Evolutionary conservation across 2,113 vertebrate genomes (phyloP).

Genomic region (Anarhynchus alexandrinus): DNA sequence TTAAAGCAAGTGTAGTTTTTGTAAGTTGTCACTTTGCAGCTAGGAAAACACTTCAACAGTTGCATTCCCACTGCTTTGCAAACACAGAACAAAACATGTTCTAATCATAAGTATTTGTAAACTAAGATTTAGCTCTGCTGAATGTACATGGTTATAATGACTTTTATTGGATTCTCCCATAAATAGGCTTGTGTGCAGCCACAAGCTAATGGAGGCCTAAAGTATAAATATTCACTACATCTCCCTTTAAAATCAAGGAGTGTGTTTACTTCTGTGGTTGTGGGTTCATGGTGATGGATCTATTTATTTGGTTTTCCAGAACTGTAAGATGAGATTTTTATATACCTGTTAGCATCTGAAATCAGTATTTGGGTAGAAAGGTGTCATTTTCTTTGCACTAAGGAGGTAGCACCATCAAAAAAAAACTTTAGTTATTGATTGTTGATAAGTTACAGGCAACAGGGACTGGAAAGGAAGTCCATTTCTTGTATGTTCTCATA

Average conservation of each 20-base stretch:
- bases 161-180: neutral
- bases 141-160: neutral
- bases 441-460: neutral
- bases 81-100: neutral
- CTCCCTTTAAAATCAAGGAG: neutral
- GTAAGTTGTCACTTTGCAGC: neutral
- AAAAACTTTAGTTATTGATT: neutral
- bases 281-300: neutral
- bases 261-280: neutral
- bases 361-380: neutral
- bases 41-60: neutral
- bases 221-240: neutral
- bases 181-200: neutral
- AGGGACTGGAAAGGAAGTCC: neutral
- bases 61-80: neutral
- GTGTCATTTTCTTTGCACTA: neutral
- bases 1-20: neutral
- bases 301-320: neutral
- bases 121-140: neutral
- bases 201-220: neutral
- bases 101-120: neutral
- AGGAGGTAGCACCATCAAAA: neutral
- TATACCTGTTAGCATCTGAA: neutral
- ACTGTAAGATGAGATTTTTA: neutral
- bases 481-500: neutral